Base-by-base conservation (phyloP, 2,113 vertebrate genomes). In the Apaloderma vittatum region DNA sequence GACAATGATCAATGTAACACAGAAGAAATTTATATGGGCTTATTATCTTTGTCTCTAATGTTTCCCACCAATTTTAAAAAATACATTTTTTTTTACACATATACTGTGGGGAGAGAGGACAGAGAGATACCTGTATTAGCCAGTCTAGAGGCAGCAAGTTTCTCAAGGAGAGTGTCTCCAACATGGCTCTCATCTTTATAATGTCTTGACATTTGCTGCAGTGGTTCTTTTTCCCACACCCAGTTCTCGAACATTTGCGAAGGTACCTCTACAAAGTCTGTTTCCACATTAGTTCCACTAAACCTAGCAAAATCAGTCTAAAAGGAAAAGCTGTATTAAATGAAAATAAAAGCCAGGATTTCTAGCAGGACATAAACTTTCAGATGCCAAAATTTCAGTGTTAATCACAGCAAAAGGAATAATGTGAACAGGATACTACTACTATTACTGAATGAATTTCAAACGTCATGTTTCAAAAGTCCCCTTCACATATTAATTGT, bases 231-330 rank as follows among this genome's bases (percentile, higher is more conserved):
- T 94, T 99, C 99, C 99, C 99, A 99, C 13, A 99, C 99, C 99
- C 99, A 99, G 92, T 99, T 99, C 97, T 99, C 99, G 83, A 99
- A 98, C 99, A 99, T 98, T 97, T 99, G 99, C 58, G 99, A 99
- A 8, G 99, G 99, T 29, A 99, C 99, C 92, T 99, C 99, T 94
- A 99, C 99, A 88, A 99, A 99, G 93, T 99, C 99, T 1, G 98
- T 99, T 98, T 99, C 99, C 92, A 99, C 99, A 93, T 98, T 98
- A 67, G 99, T 99, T 73, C 99, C 99, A 58, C 99, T 99, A 98
- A 99, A 99, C 40, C 99, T 98, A 65, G 99, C 99, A 97, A 99
- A 99, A 65, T 98, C 97, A 20, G 98, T 98, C 99, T 99, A 94
- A 46, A 76, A 95, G 75, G 68, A 55, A 95, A 88, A 76, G 12